These are phyloP conservation scores for Fragum sueziense DNA, from an alignment of 2,888 invertebrate species.

Conservation along the genomic window DNA sequence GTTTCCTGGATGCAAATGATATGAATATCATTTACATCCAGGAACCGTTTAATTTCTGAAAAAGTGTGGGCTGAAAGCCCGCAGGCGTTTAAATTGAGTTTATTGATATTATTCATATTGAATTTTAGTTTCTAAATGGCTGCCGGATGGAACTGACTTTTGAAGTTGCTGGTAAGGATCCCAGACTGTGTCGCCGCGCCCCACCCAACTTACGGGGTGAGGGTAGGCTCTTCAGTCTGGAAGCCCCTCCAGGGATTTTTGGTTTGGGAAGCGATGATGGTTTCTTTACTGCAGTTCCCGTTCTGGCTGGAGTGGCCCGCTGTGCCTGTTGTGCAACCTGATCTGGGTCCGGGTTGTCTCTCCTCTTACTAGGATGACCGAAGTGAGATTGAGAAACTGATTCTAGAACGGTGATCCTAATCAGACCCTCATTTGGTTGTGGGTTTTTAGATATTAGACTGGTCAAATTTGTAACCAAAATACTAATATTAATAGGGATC, in stretches of 20 bases:
- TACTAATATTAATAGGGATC: too few species aligned
- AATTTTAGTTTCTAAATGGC: not conserved
- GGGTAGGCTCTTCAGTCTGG: not conserved
- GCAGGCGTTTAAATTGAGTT: not conserved
- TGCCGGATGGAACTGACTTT: not conserved
- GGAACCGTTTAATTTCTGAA: not conserved
- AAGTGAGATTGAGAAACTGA: too few species aligned
- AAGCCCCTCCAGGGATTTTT: not conserved
- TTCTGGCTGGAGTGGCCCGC: too few species aligned
- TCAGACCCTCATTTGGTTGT: too few species aligned
- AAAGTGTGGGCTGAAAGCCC: not conserved
- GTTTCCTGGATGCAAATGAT: slow-evolving; percentile 21
- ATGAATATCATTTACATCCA: not conserved
- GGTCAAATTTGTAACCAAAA: too few species aligned
- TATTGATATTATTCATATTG: not conserved
- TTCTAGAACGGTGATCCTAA: too few species aligned
- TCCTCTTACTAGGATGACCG: too few species aligned
- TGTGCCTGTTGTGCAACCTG: too few species aligned
- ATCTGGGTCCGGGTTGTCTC: too few species aligned
- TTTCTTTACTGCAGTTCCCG: too few species aligned
- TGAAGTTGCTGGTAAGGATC: not conserved
- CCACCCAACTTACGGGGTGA: not conserved
- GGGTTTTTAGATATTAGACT: too few species aligned
- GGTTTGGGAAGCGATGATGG: too few species aligned
- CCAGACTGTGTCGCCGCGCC: not conserved